Evolutionary conservation across 2,113 vertebrate genomes (phyloP).

Genomic region (Gracilinanus agilis): DNA sequence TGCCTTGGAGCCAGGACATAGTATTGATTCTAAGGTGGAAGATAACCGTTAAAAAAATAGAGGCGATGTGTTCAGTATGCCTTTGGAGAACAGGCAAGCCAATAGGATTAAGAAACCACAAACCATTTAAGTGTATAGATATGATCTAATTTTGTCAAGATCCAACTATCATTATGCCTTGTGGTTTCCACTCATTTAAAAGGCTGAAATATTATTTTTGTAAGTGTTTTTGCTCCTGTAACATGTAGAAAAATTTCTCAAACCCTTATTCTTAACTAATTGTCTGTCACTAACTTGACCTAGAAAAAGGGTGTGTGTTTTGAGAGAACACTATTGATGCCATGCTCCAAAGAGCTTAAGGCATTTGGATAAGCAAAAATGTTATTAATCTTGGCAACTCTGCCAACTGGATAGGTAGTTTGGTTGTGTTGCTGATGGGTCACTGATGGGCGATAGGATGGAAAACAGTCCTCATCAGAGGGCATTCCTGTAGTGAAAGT

Average conservation of each 20-base stretch:
- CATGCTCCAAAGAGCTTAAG: constrained; percentile 9
- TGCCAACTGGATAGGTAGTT: background rate
- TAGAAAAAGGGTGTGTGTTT: background rate
- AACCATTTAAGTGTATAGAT: background rate
- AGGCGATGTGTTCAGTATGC: background rate
- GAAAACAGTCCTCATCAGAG: background rate
- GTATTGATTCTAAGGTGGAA: too few relatives aligned
- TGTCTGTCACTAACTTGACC: background rate
- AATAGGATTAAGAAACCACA: background rate
- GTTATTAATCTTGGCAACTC: background rate
- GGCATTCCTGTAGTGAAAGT: background rate
- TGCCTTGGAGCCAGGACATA: too few relatives aligned
- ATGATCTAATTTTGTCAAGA: background rate
- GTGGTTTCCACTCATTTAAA: background rate
- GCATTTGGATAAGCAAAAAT: background rate
- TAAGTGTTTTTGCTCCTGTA: background rate
- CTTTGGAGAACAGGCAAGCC: background rate
- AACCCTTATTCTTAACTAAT: background rate
- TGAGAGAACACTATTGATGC: constrained; percentile 22
- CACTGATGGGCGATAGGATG: background rate
- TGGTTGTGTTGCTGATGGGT: background rate
- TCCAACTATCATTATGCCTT: background rate
- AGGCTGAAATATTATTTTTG: background rate
- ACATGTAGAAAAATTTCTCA: background rate
- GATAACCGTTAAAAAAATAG: background rate